Percentiles rank a stretch among this genome's conserved stretches.
Evolutionary conservation across 2,888 invertebrate genomes (phyloP).

Genomic region (Volucella inflata): DNA sequence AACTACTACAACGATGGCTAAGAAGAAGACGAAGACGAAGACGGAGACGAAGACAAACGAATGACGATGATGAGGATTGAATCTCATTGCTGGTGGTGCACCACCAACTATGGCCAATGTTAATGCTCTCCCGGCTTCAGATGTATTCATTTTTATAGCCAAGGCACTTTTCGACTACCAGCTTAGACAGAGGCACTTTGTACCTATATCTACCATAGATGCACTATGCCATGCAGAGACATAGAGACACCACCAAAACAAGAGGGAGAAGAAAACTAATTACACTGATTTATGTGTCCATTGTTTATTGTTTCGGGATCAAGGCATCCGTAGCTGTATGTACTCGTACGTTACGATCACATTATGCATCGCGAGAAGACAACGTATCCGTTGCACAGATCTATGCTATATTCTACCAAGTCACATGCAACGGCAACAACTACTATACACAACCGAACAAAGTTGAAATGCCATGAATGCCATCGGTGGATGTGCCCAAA

Average conservation of each 20-base stretch:
- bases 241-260: slow-evolving; percentile 79
- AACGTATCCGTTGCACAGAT: slow-evolving; percentile 63
- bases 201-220: slow-evolving; percentile 34
- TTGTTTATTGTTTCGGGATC: slow-evolving; percentile 90
- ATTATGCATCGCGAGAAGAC: slow-evolving; percentile 70
- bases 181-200: slow-evolving; percentile 49
- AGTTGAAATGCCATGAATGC: slow-evolving; percentile 70
- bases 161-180: slow-evolving; percentile 75
- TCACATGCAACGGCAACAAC: slow-evolving; percentile 31
- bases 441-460: slow-evolving; percentile 19
- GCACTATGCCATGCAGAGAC: neutral
- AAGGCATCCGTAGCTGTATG: slow-evolving; percentile 64
- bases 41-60: neutral
- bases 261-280: slow-evolving; percentile 88
- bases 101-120: slow-evolving; percentile 74
- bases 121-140: slow-evolving; percentile 44
- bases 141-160: slow-evolving; percentile 68
- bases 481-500: slow-evolving; percentile 76
- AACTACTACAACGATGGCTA: slow-evolving; percentile 29
- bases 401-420: slow-evolving; percentile 28
- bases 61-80: slow-evolving; percentile 61
- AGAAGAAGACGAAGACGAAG: slow-evolving; percentile 31
- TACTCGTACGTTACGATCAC: slow-evolving; percentile 60
- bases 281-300: slow-evolving; percentile 97
- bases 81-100: slow-evolving; percentile 52